Base-by-base conservation (phyloP, 2,113 vertebrate genomes). In the Cariama cristata region DNA sequence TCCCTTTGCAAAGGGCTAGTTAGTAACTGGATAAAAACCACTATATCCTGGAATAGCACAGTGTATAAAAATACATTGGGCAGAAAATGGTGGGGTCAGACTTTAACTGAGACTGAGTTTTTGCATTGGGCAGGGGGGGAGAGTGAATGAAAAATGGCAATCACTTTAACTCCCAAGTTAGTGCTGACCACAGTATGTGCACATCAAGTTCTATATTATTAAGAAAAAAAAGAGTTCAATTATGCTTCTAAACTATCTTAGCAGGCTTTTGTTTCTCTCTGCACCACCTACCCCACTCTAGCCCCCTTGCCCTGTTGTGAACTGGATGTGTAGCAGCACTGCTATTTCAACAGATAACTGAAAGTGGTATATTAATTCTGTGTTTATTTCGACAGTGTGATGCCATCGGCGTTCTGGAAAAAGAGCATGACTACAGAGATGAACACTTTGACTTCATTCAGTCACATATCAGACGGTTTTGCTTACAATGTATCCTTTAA, bases 401-500 rank as follows among this genome's bases (percentile, higher is more conserved):
- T 97, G 99, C 99, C 86, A 99, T 99, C 98, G 99, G 99, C 92
- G 97, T 99, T 55, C 95, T 99, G 99, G 99, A 99, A 98, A 99
- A 99, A 97, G 99, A 99, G 87, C 99, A 99, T 33, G 99, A 99
- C 98, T 99, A 99, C 98, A 99, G 98, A 98, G 99, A 99, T 74
- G 99, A 99, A 97, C 99, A 99, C 98, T 99, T 99, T 3, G 99
- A 99, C 97, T 99, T 99, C 97, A 99, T 99, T 98, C 99, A 99
- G 97, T 99, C 99, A 53, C 98, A 99, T 98, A 98, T 99, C 98
- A 98, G 99, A 92, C 98, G 97, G 91, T 99, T 99, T 98, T 99
- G 99, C 98, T 99, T 99, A 98, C 99, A 99, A 7, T 99, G 99
- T 99, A 99, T 99, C 99, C 99, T 99, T 98, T 79, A 85, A 73